phyloP scores from a whole-genome alignment of 2,888 invertebrate genomes.

The Eilema caniola region DNA sequence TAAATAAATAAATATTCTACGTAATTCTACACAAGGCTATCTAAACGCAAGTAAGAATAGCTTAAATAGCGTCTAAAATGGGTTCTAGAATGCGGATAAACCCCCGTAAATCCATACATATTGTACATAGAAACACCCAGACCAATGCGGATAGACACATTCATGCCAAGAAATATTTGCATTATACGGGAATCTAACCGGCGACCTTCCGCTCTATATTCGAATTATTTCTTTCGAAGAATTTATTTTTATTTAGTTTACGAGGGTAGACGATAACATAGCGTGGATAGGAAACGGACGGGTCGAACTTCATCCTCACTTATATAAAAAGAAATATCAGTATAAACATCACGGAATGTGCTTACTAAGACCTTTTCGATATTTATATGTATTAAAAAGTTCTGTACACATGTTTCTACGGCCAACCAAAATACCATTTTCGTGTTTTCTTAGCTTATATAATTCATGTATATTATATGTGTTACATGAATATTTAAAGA shows the following conservation, averaged over 20 bases:
- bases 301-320: conserved; percentile 29
- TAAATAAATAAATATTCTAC: no score
- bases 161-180: not conserved
- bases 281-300: conserved; percentile 30
- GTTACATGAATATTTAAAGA: not conserved
- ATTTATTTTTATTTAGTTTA: conserved; percentile 50
- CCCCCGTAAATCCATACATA: no score
- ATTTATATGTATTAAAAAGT: conserved; percentile 29
- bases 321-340: conserved; percentile 35
- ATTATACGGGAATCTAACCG: not conserved
- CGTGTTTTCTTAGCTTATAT: conserved; percentile 31
- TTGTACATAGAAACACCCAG: not conserved
- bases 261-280: conserved; percentile 43
- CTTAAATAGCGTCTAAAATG: not conserved
- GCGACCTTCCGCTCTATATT: not conserved
- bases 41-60: no score
- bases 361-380: conserved; percentile 21
- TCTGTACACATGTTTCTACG: conserved; percentile 10
- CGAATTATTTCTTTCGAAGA: not conserved
- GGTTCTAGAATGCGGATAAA: not conserved
- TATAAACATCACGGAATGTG: conserved; percentile 30
- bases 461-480: conserved; percentile 13
- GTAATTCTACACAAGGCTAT: no score
- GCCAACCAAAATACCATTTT: not conserved
- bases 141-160: not conserved